Base-by-base conservation (phyloP, 1,140 invertebrate genomes). In the Drosophila ananassae region DNA sequence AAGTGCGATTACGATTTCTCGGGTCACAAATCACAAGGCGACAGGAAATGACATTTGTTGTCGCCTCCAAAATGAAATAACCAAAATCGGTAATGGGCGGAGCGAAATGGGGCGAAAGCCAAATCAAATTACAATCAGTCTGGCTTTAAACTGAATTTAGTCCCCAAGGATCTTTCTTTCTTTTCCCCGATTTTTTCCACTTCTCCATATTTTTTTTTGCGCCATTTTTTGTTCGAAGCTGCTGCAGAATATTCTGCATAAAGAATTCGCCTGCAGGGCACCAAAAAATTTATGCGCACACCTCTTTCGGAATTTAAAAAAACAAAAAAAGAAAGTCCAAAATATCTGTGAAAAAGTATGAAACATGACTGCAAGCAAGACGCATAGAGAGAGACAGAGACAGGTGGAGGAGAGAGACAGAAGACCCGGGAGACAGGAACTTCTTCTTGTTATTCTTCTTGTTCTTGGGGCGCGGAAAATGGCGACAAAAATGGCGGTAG, bases 41-140 rank as follows among this genome's bases (percentile, higher is more conserved):
- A 67, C 48, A 71, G 80, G 81, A 79, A 84, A 84, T 84, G 77
- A 77, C 82, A 85, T 87, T 85, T 85, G 82, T 82, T 78, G 81
- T 85, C 82, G 81, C 74, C 71, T 64, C 74, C 56, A 84, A 84
- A 84, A 79, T 84, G 77, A 73, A 85, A 85, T 84, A 79, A 77
- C 80, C 76, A 79, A 85, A 84, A 77, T 79, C 80, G 60, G 75
- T 62, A 79, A 58, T 62, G 60, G 73, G 57, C 47, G 37, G 37
- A 9, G 21, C n/a, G 24, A 61, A 41, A 50, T 51, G 63, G 53
- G 24, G 37, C 39, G 17, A 39, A 30, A n/a, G 25, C 56, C 59
- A 80, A 84, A 84, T 85, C 59, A 84, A 85, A 85, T 84, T 85
- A 84, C 81, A 84, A 85, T 84, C 81, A 84, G 81, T 79, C 79